Percentiles rank a stretch among this genome's conserved stretches.
Conservation (phyloP, 2,797 vertebrate genomes). For the Morus bassanus region DNA sequence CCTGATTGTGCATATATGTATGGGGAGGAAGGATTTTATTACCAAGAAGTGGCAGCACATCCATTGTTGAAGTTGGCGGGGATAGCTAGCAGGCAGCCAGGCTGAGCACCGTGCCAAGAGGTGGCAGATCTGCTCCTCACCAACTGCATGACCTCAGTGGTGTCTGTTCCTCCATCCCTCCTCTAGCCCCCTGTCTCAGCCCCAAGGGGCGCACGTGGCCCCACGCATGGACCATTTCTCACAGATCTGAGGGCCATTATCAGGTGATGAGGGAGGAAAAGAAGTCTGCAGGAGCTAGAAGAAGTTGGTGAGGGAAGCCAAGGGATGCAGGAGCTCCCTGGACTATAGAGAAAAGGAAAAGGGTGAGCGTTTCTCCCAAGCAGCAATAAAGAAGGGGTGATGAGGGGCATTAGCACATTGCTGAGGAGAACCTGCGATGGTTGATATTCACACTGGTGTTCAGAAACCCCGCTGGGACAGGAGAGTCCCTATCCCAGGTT, state of each 20-base stretch:
- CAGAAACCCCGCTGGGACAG: background rate
- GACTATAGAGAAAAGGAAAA: background rate
- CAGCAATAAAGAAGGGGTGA: background rate
- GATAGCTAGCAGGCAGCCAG: background rate
- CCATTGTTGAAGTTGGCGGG: background rate
- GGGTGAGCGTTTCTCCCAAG: background rate
- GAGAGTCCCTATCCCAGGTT: background rate
- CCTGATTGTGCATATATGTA: background rate
- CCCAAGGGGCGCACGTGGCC: fast-evolving
- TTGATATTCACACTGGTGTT: background rate
- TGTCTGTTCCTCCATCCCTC: fast-evolving
- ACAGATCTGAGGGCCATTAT: background rate
- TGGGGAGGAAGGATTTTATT: background rate
- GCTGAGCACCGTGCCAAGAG: fast-evolving
- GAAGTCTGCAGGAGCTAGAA: background rate
- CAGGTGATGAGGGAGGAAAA: background rate
- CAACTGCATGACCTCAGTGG: background rate
- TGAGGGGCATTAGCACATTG: background rate
- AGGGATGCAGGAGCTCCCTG: background rate
- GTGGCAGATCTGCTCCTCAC: background rate
- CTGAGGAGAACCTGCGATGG: background rate
- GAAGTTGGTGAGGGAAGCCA: background rate
- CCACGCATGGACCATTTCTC: fast-evolving
- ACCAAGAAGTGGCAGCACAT: fast-evolving
- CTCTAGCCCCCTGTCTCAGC: background rate